These are phyloP conservation scores for Leptodactylus fallax DNA, from an alignment of 2,797 vertebrate genomes.

Conservation along the genomic window DNA sequence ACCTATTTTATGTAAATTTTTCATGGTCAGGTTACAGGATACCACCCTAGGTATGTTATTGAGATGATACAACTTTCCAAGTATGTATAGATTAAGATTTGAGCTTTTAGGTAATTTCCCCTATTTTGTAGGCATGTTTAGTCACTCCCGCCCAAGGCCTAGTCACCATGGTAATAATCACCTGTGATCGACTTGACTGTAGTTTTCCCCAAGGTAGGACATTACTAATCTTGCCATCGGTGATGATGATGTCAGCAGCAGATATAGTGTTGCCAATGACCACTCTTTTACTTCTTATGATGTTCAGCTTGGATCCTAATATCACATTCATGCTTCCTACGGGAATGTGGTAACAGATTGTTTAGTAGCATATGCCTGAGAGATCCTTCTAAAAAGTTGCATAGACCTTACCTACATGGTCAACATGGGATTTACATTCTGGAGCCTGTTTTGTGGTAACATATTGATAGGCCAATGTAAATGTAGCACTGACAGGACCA, in stretches of 20 bases:
- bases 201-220: conserved; percentile 69
- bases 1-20: too few relatives aligned
- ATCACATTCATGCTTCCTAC: conserved; percentile 67
- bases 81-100: too few relatives aligned
- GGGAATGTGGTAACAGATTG: background rate
- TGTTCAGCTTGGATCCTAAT: conserved; percentile 72
- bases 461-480: too few relatives aligned
- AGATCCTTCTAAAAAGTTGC: too few relatives aligned
- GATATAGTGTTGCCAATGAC: conserved; percentile 71
- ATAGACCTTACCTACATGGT: background rate
- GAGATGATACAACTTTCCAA: too few relatives aligned
- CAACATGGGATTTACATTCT: background rate
- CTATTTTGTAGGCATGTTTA: too few relatives aligned
- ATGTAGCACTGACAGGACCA: too few relatives aligned
- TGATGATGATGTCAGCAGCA: conserved; percentile 78
- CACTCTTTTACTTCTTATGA: conserved; percentile 79
- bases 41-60: too few relatives aligned
- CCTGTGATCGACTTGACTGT: conserved; percentile 56
- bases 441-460: background rate
- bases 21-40: too few relatives aligned
- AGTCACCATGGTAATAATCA: conserved; percentile 32
- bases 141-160: background rate
- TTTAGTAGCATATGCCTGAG: background rate
- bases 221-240: conserved; percentile 76
- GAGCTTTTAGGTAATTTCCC: too few relatives aligned